Conservation (phyloP, 2,797 vertebrate species). For the Anguilla anguilla region DNA sequence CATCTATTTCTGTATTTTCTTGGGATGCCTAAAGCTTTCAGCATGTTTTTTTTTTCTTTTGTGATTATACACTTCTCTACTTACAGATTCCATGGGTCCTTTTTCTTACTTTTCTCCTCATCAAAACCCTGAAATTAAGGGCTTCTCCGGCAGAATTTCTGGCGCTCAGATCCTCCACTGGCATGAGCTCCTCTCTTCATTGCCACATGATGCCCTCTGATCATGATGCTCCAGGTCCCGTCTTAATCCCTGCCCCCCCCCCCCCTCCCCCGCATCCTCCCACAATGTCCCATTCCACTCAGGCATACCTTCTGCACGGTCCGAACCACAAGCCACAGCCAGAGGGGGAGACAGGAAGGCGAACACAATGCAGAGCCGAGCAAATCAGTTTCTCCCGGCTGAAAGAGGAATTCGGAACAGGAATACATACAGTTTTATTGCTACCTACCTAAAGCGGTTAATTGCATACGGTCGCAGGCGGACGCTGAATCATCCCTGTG, state of each 20-base stretch:
- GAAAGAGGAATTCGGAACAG: slow-evolving; percentile 38
- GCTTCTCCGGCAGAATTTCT: not conserved
- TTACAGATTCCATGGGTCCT: slow-evolving; percentile 10
- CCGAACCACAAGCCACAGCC: slow-evolving; percentile 31
- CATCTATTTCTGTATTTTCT: not conserved
- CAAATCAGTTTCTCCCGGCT: slow-evolving; percentile 38
- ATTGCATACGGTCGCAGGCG: slow-evolving; percentile 63
- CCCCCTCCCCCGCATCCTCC: not conserved
- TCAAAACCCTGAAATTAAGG: slow-evolving; percentile 10
- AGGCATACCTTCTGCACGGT: not conserved
- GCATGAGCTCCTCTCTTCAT: not conserved
- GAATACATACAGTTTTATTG: slow-evolving; percentile 64
- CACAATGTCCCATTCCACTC: slow-evolving; percentile 12
- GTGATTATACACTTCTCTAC: slow-evolving; percentile 11
- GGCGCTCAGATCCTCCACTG: not conserved
- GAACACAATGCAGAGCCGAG: slow-evolving; percentile 35
- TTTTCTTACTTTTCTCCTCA: not conserved
- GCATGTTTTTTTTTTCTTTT: not conserved
- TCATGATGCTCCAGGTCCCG: not conserved
- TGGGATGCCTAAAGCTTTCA: not conserved
- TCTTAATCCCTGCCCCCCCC: not conserved
- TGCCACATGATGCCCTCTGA: not conserved
- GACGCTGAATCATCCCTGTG: slow-evolving; percentile 67
- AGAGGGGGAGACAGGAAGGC: slow-evolving; percentile 17
- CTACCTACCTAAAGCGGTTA: slow-evolving; percentile 63